These are phyloP conservation scores for Onthophagus taurus DNA, from an alignment of 1,140 invertebrate species.

Conservation along the genomic window DNA sequence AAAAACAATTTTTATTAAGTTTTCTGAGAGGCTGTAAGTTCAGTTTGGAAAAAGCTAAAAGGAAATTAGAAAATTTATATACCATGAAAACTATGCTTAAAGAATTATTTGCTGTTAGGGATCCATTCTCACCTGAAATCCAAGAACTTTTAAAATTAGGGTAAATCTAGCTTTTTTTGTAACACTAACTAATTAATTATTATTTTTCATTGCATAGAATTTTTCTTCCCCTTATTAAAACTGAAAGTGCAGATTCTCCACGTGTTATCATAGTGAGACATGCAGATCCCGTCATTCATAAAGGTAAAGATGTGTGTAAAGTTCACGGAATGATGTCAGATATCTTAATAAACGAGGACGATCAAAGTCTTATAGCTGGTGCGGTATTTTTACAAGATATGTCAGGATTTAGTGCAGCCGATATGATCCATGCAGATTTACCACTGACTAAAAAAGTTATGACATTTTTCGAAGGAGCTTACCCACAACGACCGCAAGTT, in stretches of 20 bases:
- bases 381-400: conserved; percentile 1
- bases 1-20: conserved; percentile 49
- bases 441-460: conserved; percentile 29
- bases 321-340: conserved; percentile 26
- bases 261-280: background rate
- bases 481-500: conserved; percentile 43
- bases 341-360: conserved; percentile 32
- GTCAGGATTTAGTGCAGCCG: background rate
- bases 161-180: conserved; percentile 8
- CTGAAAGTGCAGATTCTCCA: background rate
- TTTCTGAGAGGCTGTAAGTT: conserved; percentile 58
- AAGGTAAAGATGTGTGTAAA: conserved; percentile 10
- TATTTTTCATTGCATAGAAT: conserved; percentile 19
- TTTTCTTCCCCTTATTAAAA: conserved; percentile 8
- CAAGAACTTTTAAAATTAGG: conserved; percentile 26
- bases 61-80: conserved; percentile 54
- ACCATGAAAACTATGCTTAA: conserved; percentile 48
- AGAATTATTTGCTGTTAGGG: conserved; percentile 41
- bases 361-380: conserved; percentile 32
- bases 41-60: conserved; percentile 53
- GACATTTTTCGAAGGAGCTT: conserved; percentile 40
- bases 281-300: conserved; percentile 1
- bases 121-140: conserved; percentile 34
- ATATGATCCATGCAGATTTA: conserved; percentile 14
- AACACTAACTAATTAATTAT: background rate